phyloP scores from a whole-genome alignment of 92 coral and sea anemone species.

The Parazoanthus atlanticus region DNA sequence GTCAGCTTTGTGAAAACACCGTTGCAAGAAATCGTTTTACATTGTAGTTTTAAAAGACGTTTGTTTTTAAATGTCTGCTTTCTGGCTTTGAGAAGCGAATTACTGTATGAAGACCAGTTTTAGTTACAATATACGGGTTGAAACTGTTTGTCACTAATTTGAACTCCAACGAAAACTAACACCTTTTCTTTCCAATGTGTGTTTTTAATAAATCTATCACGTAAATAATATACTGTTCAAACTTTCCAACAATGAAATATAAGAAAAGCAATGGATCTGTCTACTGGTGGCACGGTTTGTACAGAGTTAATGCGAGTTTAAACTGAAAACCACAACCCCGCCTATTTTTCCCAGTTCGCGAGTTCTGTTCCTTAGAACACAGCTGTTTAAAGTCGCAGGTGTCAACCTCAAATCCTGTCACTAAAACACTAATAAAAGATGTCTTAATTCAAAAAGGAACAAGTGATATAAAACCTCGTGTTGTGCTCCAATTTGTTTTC shows the following conservation, averaged over 20 bases:
- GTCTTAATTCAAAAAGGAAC: constrained; percentile 12
- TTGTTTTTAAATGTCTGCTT: background rate
- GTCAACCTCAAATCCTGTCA: constrained; percentile 37
- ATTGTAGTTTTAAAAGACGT: background rate
- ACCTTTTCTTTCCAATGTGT: constrained; percentile 10
- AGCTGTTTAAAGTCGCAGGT: constrained; percentile 43
- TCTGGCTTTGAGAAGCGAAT: background rate
- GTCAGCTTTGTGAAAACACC: background rate
- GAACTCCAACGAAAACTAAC: constrained; percentile 13
- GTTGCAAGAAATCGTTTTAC: background rate
- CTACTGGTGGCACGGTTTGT: constrained; percentile 15
- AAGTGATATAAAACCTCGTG: constrained; percentile 6
- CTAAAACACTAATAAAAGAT: constrained; percentile 31
- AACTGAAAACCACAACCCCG: constrained; percentile 1
- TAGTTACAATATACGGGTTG: background rate
- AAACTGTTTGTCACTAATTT: background rate
- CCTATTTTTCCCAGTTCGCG: constrained; percentile 30
- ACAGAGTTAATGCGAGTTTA: background rate
- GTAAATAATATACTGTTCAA: background rate
- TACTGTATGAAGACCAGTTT: background rate
- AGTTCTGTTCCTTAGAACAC: constrained; percentile 7
- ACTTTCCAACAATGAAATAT: constrained; percentile 25
- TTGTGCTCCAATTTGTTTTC: background rate
- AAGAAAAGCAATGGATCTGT: background rate
- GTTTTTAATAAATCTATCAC: constrained; percentile 23